Evolutionary conservation across 2,888 invertebrate species (phyloP).

Genomic region (Oscheius sp.): DNA sequence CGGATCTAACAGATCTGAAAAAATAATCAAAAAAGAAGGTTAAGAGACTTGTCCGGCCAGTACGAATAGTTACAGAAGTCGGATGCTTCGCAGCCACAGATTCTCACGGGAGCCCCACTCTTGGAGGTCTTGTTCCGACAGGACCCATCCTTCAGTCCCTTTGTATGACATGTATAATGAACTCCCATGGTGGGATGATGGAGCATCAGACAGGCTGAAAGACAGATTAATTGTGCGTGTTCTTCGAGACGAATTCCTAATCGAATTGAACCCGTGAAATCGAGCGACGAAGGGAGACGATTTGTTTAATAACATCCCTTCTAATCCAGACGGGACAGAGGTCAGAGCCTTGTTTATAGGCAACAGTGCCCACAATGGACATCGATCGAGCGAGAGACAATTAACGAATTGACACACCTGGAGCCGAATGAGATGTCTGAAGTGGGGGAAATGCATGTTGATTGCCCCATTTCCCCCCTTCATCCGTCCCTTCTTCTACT

Average conservation of each 20-base stretch:
- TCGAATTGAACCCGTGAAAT: slow-evolving; percentile 13
- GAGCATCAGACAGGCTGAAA: slow-evolving; percentile 55
- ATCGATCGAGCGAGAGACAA: slow-evolving; percentile 8
- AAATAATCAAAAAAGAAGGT: neutral
- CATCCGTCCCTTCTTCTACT: neutral
- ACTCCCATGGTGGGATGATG: slow-evolving; percentile 54
- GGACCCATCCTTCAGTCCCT: slow-evolving; percentile 37
- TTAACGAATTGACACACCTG: slow-evolving; percentile 20
- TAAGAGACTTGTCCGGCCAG: slow-evolving; percentile 52
- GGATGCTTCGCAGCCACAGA: slow-evolving; percentile 44
- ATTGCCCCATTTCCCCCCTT: neutral
- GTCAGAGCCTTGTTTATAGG: slow-evolving; percentile 15
- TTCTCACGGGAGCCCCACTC: slow-evolving; percentile 45
- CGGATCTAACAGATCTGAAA: neutral
- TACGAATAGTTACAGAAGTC: slow-evolving; percentile 52
- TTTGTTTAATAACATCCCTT: neutral
- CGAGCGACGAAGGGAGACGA: neutral
- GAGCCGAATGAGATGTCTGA: neutral
- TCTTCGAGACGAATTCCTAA: slow-evolving; percentile 11
- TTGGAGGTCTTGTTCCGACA: slow-evolving; percentile 43
- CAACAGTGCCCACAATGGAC: slow-evolving; percentile 9
- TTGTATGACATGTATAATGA: slow-evolving; percentile 54
- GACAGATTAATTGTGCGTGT: slow-evolving; percentile 8
- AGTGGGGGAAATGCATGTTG: neutral
- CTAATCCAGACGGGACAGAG: slow-evolving; percentile 1